Conservation (phyloP, 2,797 vertebrate genomes). For the Microhierax caerulescens region DNA sequence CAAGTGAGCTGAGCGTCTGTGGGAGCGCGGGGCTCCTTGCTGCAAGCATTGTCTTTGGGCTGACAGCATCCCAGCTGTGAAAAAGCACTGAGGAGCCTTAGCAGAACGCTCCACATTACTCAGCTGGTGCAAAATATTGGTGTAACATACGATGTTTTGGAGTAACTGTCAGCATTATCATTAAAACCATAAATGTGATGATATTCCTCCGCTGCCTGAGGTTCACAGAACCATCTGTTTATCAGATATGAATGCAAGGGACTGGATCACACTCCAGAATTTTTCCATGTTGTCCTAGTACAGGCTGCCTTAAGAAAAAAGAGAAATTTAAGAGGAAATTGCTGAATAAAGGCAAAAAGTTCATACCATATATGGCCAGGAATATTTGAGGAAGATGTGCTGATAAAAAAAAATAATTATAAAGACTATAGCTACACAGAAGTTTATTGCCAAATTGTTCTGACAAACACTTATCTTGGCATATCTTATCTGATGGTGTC, state of each 20-base stretch:
- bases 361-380: conserved; percentile 11
- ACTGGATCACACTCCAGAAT: background rate
- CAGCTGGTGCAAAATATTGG: background rate
- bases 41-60: background rate
- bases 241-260: background rate
- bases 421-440: background rate
- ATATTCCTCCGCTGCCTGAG: background rate
- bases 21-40: background rate
- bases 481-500: background rate
- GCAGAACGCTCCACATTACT: background rate
- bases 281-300: background rate
- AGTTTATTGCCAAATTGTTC: background rate
- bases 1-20: background rate
- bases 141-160: background rate
- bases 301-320: background rate
- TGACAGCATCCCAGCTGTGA: conserved; percentile 21
- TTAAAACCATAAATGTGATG: background rate
- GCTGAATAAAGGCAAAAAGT: conserved; percentile 24
- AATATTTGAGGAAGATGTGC: background rate
- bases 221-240: background rate
- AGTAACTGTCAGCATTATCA: background rate
- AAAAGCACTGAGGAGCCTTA: background rate
- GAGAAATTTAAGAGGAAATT: conserved; percentile 25
- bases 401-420: background rate
- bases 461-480: background rate